Evolutionary conservation across 1,140 invertebrate species (phyloP), one percentile per base, ranked within the genome.

Genomic region (Sogatella furcifera): DNA sequence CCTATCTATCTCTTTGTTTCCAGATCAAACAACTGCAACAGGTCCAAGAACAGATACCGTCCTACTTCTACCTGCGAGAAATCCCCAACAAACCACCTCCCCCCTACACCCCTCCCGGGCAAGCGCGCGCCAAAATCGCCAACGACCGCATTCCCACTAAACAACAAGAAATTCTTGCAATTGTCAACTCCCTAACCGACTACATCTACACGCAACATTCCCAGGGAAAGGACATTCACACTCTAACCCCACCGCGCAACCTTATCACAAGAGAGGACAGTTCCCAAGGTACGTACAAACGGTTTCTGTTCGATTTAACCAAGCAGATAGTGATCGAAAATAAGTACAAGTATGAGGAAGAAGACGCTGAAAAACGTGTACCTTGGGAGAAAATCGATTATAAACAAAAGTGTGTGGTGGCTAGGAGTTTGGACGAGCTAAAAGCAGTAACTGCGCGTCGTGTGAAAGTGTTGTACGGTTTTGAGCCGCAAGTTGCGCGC

Each of bases 21-120:
- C 60, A 81, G 79, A 81, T 81, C 60, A 79, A 81, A 60, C 75
- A 79, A 65, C 68, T 82, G 8, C 80, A 83, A 71, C 72, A 76
- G 63, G 73, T 77, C 55, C 71, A 76, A 62, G 75, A 80, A 62
- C 76, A 80, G 62, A 73, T 77, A 21, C 77, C 79, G 1, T 67
- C 68, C 0, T 81, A 77, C 58, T 66, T 76, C 42, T 84, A 80
- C 59, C 74, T 84, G 11, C 71, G 82, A 38, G 81, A 83, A 69
- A 84, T 85, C 59, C 83, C 84, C n/a, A 82, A 83, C 64, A 86
- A 87, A 69, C 84, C 84, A 10, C 84, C 84, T 8, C 84, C 84
- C 0, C 84, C 84, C 0, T 88, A 87, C 63, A 84, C 79, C 8
- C 84, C 80, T 15, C 82, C 80, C 13, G 68, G 59, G 5, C 59